These are phyloP conservation scores for Cataglyphis livida DNA, from an alignment of 2,888 invertebrate genomes.

Conservation along the genomic window DNA sequence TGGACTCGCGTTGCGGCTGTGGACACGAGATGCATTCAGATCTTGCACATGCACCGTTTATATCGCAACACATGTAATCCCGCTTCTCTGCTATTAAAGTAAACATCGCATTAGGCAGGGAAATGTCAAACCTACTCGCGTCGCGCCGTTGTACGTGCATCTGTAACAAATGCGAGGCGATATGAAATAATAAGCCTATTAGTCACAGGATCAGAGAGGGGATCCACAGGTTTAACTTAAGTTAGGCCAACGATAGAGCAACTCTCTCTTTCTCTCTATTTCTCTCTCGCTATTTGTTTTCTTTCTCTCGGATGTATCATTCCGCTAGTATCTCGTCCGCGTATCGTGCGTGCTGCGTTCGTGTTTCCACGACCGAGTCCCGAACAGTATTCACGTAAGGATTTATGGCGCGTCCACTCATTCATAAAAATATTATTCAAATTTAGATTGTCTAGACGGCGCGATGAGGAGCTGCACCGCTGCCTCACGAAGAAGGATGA, in stretches of 20 bases:
- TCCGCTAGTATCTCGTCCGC: constrained; percentile 30
- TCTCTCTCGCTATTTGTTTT: background rate
- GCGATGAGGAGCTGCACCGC: constrained; percentile 40
- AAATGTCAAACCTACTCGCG: constrained; percentile 60
- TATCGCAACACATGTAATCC: constrained; percentile 71
- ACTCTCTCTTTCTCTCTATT: background rate
- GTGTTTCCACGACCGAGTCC: constrained; percentile 65
- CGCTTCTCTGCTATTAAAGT: constrained; percentile 75
- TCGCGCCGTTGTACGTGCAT: constrained; percentile 51
- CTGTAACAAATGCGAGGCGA: constrained; percentile 82
- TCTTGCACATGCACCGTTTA: constrained; percentile 20
- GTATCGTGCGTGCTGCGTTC: constrained; percentile 50
- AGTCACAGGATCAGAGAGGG: constrained; percentile 76
- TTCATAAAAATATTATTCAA: constrained; percentile 86
- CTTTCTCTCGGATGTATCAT: constrained; percentile 36
- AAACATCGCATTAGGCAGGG: constrained; percentile 76
- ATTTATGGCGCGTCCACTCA: constrained; percentile 84
- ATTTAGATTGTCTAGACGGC: constrained; percentile 84
- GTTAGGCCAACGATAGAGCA: constrained; percentile 42
- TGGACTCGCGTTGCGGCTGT: background rate
- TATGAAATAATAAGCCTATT: constrained; percentile 85
- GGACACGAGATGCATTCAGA: constrained; percentile 10
- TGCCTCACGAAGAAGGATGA: background rate
- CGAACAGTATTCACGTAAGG: constrained; percentile 78
- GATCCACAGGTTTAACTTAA: constrained; percentile 41